phyloP scores from a whole-genome alignment of 2,888 invertebrate species.

The Invenusta paracnida region DNA sequence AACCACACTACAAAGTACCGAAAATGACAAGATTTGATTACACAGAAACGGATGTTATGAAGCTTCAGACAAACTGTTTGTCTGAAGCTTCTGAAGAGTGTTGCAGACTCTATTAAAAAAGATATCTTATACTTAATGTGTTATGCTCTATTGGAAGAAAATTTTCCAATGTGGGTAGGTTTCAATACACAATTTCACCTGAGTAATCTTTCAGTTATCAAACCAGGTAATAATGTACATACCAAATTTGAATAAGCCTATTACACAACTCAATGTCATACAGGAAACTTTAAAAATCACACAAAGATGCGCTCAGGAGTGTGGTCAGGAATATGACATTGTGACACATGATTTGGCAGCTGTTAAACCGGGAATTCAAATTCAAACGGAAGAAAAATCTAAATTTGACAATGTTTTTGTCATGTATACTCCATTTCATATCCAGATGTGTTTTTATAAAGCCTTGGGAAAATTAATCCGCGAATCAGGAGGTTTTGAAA shows the following conservation, averaged over 20 bases:
- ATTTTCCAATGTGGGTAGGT: not conserved
- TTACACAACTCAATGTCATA: not conserved
- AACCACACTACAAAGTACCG: not conserved
- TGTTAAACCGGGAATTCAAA: conserved; percentile 47
- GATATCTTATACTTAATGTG: too few species aligned
- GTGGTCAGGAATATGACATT: not conserved
- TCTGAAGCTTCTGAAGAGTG: not conserved
- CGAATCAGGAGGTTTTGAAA: conserved; percentile 46
- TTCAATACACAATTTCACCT: not conserved
- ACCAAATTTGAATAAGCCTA: not conserved
- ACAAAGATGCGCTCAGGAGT: not conserved
- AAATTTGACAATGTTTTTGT: conserved; percentile 47
- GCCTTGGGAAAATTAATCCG: conserved; percentile 46
- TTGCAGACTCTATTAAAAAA: not conserved
- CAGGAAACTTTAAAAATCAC: not conserved
- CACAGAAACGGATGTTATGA: not conserved
- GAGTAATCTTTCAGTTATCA: not conserved
- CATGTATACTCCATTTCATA: conserved; percentile 47
- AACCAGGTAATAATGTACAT: not conserved
- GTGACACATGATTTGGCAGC: conserved; percentile 46
- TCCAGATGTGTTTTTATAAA: conserved; percentile 46
- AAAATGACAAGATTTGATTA: not conserved
- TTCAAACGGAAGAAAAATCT: conserved; percentile 46
- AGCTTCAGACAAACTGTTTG: not conserved
- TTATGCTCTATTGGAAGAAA: not conserved